Evolutionary conservation across 2,797 vertebrate genomes (phyloP), one percentile per base, ranked within the genome.

Genomic region (Spinus olivaceus): DNA sequence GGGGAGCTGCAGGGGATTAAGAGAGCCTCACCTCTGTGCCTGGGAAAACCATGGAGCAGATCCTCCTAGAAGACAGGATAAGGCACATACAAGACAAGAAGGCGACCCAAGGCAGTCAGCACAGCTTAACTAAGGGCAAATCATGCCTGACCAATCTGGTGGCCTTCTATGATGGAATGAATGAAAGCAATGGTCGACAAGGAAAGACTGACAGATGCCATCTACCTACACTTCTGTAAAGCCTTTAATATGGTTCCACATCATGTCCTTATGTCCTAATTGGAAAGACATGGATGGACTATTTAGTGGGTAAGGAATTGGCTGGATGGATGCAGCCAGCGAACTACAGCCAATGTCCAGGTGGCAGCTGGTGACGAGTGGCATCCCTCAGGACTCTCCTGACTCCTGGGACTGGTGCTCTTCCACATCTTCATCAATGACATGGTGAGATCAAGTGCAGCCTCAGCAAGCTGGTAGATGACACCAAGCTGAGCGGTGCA

Each of bases 131-230:
- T 39, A 46, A 72, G 59, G 37, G 14, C 37, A 39, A 57, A 39
- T 39, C 18, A 37, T 25, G 44, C 23, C 74, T 64, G 57, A 35
- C 25, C 18, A n/a, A 16, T 12, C 32, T 44, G 37, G 27, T 9
- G 15, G 49, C 50, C 49, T 63, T 41, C 25, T n/a, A 1, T 27
- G 22, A 56, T 25, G 20, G 51, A 59, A 8, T 35, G 16, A 64
- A 8, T 35, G 16, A 64, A 50, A 56, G 19, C 42, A n/a, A 14
- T 0, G 20, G n/a, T 21, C 0, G 0, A 39, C 16, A 72, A 44
- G 23, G 8, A 9, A 57, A 57, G 59, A 72, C 28, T 16, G 33
- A 69, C 5, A 61, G 20, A 54, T 47, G 30, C 17, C 24, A 69
- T 12, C 33, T 23, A 41, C 32, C 30, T 30, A 30, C 14, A 30